Base-by-base conservation (phyloP, 2,113 vertebrate species). In the Sylvilagus bachmani region DNA sequence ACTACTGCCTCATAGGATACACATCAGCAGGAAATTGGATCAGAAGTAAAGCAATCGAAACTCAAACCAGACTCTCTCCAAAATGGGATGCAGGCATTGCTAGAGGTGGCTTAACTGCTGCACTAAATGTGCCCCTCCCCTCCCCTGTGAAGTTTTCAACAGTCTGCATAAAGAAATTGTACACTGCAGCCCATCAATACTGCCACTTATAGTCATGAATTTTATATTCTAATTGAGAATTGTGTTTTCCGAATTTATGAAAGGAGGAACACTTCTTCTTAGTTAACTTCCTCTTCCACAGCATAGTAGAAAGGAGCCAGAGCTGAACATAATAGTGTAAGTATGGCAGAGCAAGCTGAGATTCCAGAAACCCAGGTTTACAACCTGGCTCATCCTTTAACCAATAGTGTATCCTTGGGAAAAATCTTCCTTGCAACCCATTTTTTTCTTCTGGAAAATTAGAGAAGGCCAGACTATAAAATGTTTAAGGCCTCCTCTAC, bases 81-180 rank as follows among this genome's bases (percentile, higher is more conserved):
- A 14, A 19, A 58, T 16, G 55, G 55, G 19, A 58, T 58, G 55
- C 55, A 58, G 55, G 13, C 55, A 58, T 58, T 16, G 55, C 55
- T 58, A 58, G 55, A 58, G 19, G 14, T 58, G 55, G 16, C 55
- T 58, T 58, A 58, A 58, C 17, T 19, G 19, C 55, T 58, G 55
- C 19, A 19, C 55, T 58, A 58, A 58, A 58, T 58, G 16, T 58
- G 55, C 19, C 55, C 19, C 55, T 3, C 55, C 14, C 55, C 55
- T 14, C 55, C 84, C 73, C 93, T 73, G 66, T 62, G 36, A 67
- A 92, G 66, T 84, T 92, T 95, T 75, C 80, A 55, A 79, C 85
- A 84, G 53, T 49, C 71, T 62, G 33, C 69, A 81, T 69, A 96
- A 96, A 90, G 61, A 84, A 96, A 94, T 91, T 77, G 86, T 53